phyloP scores from a whole-genome alignment of 1,140 invertebrate species.

The Philaenus spumarius region DNA sequence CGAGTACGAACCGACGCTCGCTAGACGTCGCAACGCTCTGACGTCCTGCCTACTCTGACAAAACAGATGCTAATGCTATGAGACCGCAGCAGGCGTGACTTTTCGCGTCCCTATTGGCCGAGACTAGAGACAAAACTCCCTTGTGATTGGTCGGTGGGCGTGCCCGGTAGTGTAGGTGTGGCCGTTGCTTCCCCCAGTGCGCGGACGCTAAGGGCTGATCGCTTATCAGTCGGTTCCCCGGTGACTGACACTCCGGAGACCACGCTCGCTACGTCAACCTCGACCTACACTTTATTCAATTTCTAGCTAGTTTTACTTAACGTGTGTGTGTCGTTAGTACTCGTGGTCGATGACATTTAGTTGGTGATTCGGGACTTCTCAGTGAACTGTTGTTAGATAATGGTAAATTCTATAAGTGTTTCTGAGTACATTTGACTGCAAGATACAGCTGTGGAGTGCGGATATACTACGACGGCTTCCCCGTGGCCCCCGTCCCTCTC shows the following conservation, averaged over 20 bases:
- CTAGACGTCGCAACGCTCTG: conserved; percentile 1
- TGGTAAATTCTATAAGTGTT: too few relatives aligned
- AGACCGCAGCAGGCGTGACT: background rate
- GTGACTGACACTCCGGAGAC: conserved; percentile 18
- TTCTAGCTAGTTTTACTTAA: background rate
- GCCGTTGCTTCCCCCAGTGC: background rate
- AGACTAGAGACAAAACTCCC: background rate
- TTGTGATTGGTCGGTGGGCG: conserved; percentile 13
- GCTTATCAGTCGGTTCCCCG: conserved; percentile 18
- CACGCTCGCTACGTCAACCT: conserved; percentile 16
- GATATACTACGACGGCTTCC: conserved; percentile 24
- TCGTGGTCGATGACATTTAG: background rate
- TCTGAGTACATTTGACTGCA: background rate
- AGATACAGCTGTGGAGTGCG: conserved; percentile 27
- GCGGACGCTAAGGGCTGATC: conserved; percentile 13
- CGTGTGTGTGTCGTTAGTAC: too few relatives aligned
- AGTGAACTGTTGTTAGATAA: background rate
- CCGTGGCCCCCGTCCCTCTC: conserved; percentile 21
- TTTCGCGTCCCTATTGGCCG: conserved; percentile 12
- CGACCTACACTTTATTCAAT: conserved; percentile 8
- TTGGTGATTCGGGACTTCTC: background rate
- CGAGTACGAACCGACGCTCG: too few relatives aligned
- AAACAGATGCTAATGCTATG: too few relatives aligned
- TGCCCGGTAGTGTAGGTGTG: background rate
- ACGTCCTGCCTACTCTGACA: background rate